These are phyloP conservation scores for Seladonia tumulorum DNA, from an alignment of 2,888 invertebrate genomes.

Conservation along the genomic window DNA sequence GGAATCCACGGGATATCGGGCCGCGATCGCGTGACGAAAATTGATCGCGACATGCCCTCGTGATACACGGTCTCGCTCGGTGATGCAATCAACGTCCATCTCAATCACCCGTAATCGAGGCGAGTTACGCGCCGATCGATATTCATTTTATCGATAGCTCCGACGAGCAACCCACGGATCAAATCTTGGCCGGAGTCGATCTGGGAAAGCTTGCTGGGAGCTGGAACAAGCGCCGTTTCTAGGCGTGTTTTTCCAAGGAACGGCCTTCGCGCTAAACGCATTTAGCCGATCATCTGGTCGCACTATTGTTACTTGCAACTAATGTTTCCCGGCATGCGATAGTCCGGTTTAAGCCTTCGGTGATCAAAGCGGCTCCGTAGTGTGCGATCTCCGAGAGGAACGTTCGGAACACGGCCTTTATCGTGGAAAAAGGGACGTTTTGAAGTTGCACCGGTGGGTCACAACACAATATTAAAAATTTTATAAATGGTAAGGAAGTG, in stretches of 20 bases:
- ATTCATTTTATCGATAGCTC: constrained; percentile 19
- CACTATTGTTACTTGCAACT: too few relatives aligned
- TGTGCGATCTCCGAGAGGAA: too few relatives aligned
- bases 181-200: constrained; percentile 18
- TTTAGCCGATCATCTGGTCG: background rate
- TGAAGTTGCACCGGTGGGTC: too few relatives aligned
- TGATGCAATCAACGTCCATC: constrained; percentile 27
- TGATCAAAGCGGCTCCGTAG: too few relatives aligned
- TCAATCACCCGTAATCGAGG: constrained; percentile 11
- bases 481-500: too few relatives aligned
- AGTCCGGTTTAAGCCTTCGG: too few relatives aligned
- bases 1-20: constrained; percentile 4
- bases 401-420: too few relatives aligned
- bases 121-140: constrained; percentile 30
- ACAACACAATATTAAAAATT: too few relatives aligned
- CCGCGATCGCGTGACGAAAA: constrained; percentile 12
- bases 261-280: background rate
- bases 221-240: background rate
- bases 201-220: background rate
- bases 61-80: constrained; percentile 18
- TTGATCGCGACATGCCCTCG: constrained; percentile 27
- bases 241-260: too few relatives aligned
- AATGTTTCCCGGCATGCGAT: too few relatives aligned
- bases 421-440: too few relatives aligned
- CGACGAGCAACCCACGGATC: background rate